phyloP scores from a whole-genome alignment of 1,140 invertebrate genomes.

The Sarcophaga bullata region DNA sequence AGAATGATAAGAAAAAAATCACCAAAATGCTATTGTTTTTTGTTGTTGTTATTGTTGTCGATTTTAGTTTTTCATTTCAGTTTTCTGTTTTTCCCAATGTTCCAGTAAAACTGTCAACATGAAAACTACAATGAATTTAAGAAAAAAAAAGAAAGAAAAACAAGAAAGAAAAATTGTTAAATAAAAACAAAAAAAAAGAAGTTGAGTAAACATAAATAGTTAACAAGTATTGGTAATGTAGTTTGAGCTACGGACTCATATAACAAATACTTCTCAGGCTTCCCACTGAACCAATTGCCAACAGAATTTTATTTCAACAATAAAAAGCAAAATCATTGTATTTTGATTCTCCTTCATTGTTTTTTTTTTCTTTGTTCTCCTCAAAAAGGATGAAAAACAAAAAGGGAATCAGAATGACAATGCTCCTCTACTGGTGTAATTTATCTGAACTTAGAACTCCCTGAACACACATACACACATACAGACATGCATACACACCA shows the following conservation, averaged over 20 bases:
- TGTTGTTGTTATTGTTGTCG: not conserved
- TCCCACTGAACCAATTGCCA: too few relatives aligned
- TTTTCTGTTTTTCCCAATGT: not conserved
- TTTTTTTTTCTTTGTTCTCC: too few relatives aligned
- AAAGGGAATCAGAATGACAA: not conserved
- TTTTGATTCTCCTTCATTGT: too few relatives aligned
- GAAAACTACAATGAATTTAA: conserved; percentile 11
- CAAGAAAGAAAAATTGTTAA: not conserved
- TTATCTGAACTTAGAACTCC: conserved; percentile 14
- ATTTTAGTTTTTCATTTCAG: not conserved
- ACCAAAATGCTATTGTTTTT: not conserved
- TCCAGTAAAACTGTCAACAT: conserved; percentile 9
- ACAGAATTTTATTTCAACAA: too few relatives aligned
- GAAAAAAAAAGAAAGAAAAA: not conserved
- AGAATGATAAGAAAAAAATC: conserved; percentile 22
- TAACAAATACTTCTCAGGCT: not conserved
- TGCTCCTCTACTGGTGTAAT: not conserved
- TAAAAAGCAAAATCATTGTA: too few relatives aligned
- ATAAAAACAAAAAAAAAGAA: too few relatives aligned
- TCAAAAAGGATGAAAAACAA: not conserved
- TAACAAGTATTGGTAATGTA: not conserved
- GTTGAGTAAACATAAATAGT: not conserved
- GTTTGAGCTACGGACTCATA: not conserved
- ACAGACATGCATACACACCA: too few relatives aligned
- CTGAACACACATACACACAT: not conserved